phyloP scores from a whole-genome alignment of 2,888 invertebrate species.

The Heliothis peltigera region DNA sequence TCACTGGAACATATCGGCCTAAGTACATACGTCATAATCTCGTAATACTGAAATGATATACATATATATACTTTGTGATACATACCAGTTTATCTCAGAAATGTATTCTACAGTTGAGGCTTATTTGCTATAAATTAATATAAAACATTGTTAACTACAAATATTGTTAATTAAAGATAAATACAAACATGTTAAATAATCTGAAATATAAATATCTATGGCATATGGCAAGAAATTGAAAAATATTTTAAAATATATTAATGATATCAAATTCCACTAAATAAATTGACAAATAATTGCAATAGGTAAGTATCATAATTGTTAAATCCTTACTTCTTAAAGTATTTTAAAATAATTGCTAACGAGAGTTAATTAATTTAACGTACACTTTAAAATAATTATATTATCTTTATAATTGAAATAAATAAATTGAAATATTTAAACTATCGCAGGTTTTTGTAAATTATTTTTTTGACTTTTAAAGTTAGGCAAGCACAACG shows the following conservation, averaged over 20 bases:
- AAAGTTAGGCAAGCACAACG: slow-evolving; percentile 13
- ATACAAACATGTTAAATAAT: slow-evolving; percentile 31
- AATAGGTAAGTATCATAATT: too few relatives aligned
- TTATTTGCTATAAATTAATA: slow-evolving; percentile 36
- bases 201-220: slow-evolving; percentile 34
- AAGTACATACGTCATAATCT: neutral
- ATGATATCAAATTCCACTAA: too few relatives aligned
- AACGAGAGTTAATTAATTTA: neutral
- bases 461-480: neutral
- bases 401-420: too few relatives aligned
- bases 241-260: neutral
- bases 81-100: slow-evolving; percentile 9
- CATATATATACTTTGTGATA: slow-evolving; percentile 9
- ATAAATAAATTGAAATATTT: neutral
- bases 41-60: slow-evolving; percentile 32
- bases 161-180: neutral
- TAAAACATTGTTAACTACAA: slow-evolving; percentile 8
- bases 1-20: slow-evolving; percentile 21
- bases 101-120: slow-evolving; percentile 51
- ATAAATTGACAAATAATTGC: too few relatives aligned
- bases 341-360: too few relatives aligned
- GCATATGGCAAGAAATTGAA: slow-evolving; percentile 54
- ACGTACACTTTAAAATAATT: neutral
- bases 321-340: too few relatives aligned
- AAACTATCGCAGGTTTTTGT: neutral